Evolutionary conservation across 1,140 invertebrate genomes (phyloP).

Genomic region (Parasteatoda tepidariorum): DNA sequence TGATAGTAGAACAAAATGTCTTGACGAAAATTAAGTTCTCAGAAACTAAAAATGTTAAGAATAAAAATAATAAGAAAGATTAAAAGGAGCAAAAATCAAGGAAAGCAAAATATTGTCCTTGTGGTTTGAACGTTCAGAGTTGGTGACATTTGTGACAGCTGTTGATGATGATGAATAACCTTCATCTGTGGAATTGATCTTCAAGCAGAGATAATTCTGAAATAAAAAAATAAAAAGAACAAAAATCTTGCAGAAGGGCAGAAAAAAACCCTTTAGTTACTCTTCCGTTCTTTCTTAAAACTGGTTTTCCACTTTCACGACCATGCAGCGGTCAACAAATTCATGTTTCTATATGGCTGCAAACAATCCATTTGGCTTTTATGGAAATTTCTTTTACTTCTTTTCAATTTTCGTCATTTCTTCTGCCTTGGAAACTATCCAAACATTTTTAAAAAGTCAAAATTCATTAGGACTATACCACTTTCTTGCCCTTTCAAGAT

Average conservation of each 20-base stretch:
- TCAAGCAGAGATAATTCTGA: constrained; percentile 50
- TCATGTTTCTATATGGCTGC: constrained; percentile 4
- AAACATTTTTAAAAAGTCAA: constrained; percentile 26
- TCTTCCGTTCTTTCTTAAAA: constrained; percentile 55
- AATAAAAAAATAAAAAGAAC: no score
- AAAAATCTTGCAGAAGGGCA: constrained; percentile 26
- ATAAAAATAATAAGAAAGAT: no score
- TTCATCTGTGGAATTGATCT: constrained; percentile 60
- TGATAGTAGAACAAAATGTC: constrained; percentile 34
- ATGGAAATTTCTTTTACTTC: not conserved
- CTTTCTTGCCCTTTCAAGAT: constrained; percentile 33
- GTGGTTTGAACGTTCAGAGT: constrained; percentile 42
- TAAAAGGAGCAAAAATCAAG: constrained; percentile 5
- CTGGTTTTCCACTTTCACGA: constrained; percentile 49
- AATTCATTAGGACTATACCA: constrained; percentile 39
- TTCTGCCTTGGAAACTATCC: constrained; percentile 42
- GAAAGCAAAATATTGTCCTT: constrained; percentile 56
- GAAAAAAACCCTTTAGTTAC: constrained; percentile 42
- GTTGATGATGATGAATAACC: constrained; percentile 58
- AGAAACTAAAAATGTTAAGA: no score
- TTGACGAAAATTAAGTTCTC: constrained; percentile 57
- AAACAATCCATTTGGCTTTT: constrained; percentile 5
- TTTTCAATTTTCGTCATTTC: constrained; percentile 14
- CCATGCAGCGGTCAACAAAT: constrained; percentile 23
- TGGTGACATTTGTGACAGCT: constrained; percentile 59